Evolutionary conservation across 2,797 vertebrate genomes (phyloP).

Genomic region (Hipposideros larvatus): DNA sequence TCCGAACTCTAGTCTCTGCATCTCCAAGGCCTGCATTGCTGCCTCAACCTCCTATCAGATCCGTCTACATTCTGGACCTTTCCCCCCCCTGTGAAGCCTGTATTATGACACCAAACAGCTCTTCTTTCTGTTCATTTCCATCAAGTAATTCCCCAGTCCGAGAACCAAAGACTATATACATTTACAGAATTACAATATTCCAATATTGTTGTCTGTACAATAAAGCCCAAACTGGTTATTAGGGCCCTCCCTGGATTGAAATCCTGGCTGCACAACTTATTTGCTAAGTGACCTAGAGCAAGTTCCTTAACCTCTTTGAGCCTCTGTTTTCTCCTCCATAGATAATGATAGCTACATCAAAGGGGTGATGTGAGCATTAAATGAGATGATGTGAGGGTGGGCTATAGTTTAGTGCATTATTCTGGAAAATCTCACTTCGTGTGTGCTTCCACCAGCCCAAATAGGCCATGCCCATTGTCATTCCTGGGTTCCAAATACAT

Average conservation of each 20-base stretch:
- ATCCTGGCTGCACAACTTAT: neutral
- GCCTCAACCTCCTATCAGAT: neutral
- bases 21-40: neutral
- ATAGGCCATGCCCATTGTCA: neutral
- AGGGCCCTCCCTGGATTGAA: neutral
- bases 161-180: neutral
- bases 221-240: neutral
- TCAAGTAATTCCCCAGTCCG: neutral
- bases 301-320: constrained; percentile 12
- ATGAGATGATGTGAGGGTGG: neutral
- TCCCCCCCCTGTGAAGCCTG: neutral
- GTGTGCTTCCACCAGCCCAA: neutral
- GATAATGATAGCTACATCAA: neutral
- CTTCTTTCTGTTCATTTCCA: neutral
- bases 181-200: neutral
- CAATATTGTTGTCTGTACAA: neutral
- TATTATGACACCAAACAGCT: neutral
- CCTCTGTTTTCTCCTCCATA: neutral
- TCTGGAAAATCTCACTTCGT: neutral
- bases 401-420: neutral
- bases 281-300: neutral
- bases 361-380: neutral
- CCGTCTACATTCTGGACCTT: neutral
- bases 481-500: constrained; percentile 33
- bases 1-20: neutral